Conservation (phyloP, 2,797 vertebrate species). For the Lacerta bilineata region DNA sequence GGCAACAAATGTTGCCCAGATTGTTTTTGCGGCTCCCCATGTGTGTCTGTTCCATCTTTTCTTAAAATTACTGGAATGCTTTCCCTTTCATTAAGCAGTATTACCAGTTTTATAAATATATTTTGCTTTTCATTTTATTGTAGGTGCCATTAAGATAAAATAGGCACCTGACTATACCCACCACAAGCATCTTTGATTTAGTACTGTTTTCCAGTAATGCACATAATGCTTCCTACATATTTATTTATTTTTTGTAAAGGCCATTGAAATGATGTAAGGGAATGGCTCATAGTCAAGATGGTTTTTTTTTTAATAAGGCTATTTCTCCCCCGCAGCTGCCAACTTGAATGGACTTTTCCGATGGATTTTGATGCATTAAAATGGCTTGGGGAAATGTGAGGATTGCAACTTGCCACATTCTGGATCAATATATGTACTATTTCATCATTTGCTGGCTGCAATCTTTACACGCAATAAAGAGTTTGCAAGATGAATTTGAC, state of each 20-base stretch:
- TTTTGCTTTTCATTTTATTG: not conserved
- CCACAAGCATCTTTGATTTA: not conserved
- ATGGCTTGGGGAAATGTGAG: not conserved
- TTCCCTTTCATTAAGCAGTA: not conserved
- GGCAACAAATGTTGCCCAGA: no score
- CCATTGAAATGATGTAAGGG: not conserved
- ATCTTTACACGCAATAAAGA: not conserved
- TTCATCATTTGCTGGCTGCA: constrained; percentile 3
- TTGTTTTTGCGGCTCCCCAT: no score
- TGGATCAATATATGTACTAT: not conserved
- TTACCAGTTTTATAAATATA: not conserved
- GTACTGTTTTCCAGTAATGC: not conserved
- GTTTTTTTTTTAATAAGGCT: not conserved
- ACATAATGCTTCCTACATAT: not conserved
- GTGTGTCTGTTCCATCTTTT: not conserved
- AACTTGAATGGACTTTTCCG: not conserved
- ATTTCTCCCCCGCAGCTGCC: not conserved
- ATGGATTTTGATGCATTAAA: not conserved
- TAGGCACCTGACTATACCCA: not conserved
- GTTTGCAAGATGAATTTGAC: not conserved
- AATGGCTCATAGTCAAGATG: not conserved
- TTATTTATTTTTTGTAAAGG: no score
- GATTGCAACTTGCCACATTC: not conserved
- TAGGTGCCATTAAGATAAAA: not conserved
- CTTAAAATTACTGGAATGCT: not conserved